Evolutionary conservation across 1,140 invertebrate species (phyloP), one percentile per base, ranked within the genome.

Genomic region (Trichoplusia ni): DNA sequence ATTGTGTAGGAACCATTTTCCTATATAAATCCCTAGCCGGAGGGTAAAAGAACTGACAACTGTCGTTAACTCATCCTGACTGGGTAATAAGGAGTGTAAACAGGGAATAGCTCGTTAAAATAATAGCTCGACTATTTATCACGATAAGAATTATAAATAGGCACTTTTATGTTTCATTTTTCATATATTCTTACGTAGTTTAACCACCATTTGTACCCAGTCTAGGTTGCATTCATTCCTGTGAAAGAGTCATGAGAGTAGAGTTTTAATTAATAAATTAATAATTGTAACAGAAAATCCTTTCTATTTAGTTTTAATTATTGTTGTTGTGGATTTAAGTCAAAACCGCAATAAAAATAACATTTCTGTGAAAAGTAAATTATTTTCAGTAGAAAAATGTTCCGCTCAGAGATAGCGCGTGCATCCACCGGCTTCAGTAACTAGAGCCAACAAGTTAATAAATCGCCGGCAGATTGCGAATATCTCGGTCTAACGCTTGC

Each of bases 41-140:
- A 75, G 82, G 78, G 81, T 69, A 73, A 73, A 84, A 81, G 77
- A 78, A 80, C 75, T 81, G 77, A 84, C 73, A 83, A 86, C 79
- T 79, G 82, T 77, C 82, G 80, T 88, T 86, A 86, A 82, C 77
- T 86, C 76, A 79, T 83, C 71, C 78, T 75, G 77, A 75, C 73
- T 65, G 60, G 64, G 67, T 40, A 78, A 77, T 78, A 79, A 78
- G 67, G 65, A 76, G 73, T 81, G 76, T 82, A 79, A 83, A 84
- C 72, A 77, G 72, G 72, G 75, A 73, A 66, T 64, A 62, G 63
- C 61, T 76, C 75, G 56, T 82, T 77, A 82, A 77, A 76, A 79
- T 82, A 82, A 82, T 81, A 67, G 76, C 68, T 66, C 25, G 61
- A 42, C 66, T 72, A 71, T 70, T 72, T 76, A 67, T 70, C 44